Conservation (phyloP, 1,140 invertebrate species). For the Chrysopa pallens region DNA sequence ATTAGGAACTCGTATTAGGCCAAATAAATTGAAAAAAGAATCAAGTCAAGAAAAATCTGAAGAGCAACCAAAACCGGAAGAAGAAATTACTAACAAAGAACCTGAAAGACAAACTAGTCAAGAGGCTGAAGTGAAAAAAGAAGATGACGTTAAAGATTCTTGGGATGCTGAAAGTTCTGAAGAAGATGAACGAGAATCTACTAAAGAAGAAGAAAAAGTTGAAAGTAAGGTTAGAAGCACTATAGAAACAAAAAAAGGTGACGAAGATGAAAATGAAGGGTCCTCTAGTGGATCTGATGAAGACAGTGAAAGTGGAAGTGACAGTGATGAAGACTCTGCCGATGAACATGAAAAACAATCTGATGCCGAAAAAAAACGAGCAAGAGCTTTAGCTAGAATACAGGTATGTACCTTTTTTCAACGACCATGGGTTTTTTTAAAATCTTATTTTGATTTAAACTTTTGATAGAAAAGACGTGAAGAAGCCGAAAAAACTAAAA, state of each 20-base stretch:
- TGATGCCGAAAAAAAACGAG: slow-evolving; percentile 43
- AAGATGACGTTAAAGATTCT: slow-evolving; percentile 56
- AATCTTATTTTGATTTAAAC: background rate
- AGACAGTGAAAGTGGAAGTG: slow-evolving; percentile 33
- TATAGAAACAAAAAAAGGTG: slow-evolving; percentile 26
- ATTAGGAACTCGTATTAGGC: slow-evolving; percentile 53
- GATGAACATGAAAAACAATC: slow-evolving; percentile 31
- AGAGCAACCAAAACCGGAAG: slow-evolving; percentile 28
- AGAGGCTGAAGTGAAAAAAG: slow-evolving; percentile 31
- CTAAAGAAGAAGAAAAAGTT: slow-evolving; percentile 28
- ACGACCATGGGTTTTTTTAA: slow-evolving; percentile 2
- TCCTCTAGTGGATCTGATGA: slow-evolving; percentile 24
- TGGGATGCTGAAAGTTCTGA: slow-evolving; percentile 64
- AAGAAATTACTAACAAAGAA: slow-evolving; percentile 25
- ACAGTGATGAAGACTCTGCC: slow-evolving; percentile 12
- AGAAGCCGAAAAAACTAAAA: slow-evolving; percentile 67
- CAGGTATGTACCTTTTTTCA: slow-evolving; percentile 24
- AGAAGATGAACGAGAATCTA: slow-evolving; percentile 39
- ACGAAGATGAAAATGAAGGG: slow-evolving; percentile 21
- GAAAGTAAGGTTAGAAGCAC: slow-evolving; percentile 37
- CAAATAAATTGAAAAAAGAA: slow-evolving; percentile 46
- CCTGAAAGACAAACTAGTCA: slow-evolving; percentile 27
- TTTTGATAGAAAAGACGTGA: slow-evolving; percentile 51
- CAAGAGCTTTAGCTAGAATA: slow-evolving; percentile 47
- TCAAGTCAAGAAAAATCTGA: slow-evolving; percentile 19